Evolutionary conservation across 2,888 invertebrate genomes (phyloP), one percentile per base, ranked within the genome.

Genomic region (Tenodera sinensis): DNA sequence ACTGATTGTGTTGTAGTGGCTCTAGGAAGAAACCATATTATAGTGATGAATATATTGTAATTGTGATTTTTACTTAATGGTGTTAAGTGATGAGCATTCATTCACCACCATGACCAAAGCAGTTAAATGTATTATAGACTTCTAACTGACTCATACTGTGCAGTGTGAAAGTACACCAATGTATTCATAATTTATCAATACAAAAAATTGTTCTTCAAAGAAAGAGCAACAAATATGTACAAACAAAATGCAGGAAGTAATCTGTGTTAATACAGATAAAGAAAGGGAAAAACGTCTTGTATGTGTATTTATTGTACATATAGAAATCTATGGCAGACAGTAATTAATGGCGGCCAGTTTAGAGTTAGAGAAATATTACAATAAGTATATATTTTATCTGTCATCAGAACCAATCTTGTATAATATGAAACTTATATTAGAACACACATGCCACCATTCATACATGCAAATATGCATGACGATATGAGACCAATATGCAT

Each of bases 221-320:
- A 88, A 83, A n/a, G 83, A 83, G 83, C 83, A 82, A 71, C 34
- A 89, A 84, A 84, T 84, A 54, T 83, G 54, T 83, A 82, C 84
- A 81, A 86, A 84, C 86, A 89, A 85, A 88, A 88, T 81, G 34
- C 84, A 88, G 84, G 84, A 89, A 85, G 54, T 84, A 54, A 47
- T 30, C 83, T 71, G 71, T 71, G 88, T 54, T 83, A 88, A 84
- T 87, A 85, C 84, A 88, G 83, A 85, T 30, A 85, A 85, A 85
- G 85, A 84, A 89, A 34, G 85, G 85, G 71, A 83, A 89, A 88
- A 87, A 84, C n/a, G 83, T 28, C 71, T 47, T 90, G 89, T 89
- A 90, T 88, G 89, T 90, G 90, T 90, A 90, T 90, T 89, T 90
- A 90, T 90, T 90, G 90, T 90, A 90, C 87, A 90, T 90, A 90